Evolutionary conservation across 2,797 vertebrate genomes (phyloP).

Genomic region (Sitta carolinensis): DNA sequence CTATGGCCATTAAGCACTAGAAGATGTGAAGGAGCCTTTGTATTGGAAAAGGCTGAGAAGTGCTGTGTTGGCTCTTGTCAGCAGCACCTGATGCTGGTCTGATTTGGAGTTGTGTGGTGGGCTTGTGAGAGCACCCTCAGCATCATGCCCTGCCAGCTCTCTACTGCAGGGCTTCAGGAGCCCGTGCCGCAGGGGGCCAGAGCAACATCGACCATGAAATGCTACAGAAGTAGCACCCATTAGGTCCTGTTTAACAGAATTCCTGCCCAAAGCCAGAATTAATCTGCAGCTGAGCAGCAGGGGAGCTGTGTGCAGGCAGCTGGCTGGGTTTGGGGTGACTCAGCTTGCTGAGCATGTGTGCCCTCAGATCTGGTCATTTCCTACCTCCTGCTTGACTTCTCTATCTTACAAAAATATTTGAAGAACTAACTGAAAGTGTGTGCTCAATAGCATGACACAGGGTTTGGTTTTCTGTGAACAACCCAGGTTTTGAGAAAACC

Average conservation of each 20-base stretch:
- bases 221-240: neutral
- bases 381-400: neutral
- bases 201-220: neutral
- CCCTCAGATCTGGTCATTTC: conserved; percentile 5
- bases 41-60: neutral
- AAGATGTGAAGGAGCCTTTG: neutral
- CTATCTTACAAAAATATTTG: conserved; percentile 39
- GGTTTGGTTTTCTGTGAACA: neutral
- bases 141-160: neutral
- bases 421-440: neutral
- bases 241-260: neutral
- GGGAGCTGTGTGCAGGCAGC: conserved; percentile 14
- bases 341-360: neutral
- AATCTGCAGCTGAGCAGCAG: neutral
- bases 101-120: neutral
- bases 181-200: neutral
- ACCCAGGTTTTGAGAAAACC: neutral
- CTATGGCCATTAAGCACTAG: neutral
- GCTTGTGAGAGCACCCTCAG: neutral
- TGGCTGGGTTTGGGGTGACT: conserved; percentile 25
- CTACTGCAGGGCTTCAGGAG: neutral
- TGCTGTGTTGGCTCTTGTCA: neutral
- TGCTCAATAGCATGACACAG: neutral
- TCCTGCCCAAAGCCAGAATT: neutral
- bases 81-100: neutral